Percentiles rank a stretch among this genome's conserved stretches.
phyloP scores from a whole-genome alignment of 35 echinoderm and acorn worm species.

The Holothuria glaberrima region DNA sequence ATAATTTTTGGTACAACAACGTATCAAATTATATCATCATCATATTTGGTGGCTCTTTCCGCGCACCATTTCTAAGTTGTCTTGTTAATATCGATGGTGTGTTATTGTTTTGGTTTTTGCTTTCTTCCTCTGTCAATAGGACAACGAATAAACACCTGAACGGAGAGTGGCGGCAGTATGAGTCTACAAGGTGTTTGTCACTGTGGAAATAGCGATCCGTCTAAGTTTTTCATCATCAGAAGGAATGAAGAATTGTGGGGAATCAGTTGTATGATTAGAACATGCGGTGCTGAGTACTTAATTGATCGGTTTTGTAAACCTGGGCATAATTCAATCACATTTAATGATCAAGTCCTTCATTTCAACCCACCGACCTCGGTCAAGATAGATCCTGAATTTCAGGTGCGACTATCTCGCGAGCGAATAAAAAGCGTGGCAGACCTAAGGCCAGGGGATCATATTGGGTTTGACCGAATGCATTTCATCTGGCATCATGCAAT shows the following conservation, averaged over 20 bases:
- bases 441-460: not conserved
- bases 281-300: not conserved
- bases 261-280: not conserved
- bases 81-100: too few species aligned
- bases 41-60: too few species aligned
- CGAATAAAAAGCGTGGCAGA: not conserved
- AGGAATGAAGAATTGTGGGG: not conserved
- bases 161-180: too few species aligned
- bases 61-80: too few species aligned
- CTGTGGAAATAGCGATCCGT: too few species aligned
- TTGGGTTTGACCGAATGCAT: not conserved
- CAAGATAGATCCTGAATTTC: constrained; percentile 11
- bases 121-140: too few species aligned
- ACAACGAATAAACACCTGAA: too few species aligned
- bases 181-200: too few species aligned
- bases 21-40: too few species aligned
- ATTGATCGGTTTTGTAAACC: not conserved
- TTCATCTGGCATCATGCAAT: constrained; percentile 27
- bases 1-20: too few species aligned
- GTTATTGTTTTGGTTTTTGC: too few species aligned
- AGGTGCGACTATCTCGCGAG: not conserved
- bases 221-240: too few species aligned
- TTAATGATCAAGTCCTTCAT: not conserved
- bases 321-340: not conserved
- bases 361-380: not conserved